Percentiles rank a stretch among this genome's conserved stretches.
Evolutionary conservation across 30 jellyfish, hydroid and myxozoan genomes (phyloP).

Genomic region (Aurelia sp.): DNA sequence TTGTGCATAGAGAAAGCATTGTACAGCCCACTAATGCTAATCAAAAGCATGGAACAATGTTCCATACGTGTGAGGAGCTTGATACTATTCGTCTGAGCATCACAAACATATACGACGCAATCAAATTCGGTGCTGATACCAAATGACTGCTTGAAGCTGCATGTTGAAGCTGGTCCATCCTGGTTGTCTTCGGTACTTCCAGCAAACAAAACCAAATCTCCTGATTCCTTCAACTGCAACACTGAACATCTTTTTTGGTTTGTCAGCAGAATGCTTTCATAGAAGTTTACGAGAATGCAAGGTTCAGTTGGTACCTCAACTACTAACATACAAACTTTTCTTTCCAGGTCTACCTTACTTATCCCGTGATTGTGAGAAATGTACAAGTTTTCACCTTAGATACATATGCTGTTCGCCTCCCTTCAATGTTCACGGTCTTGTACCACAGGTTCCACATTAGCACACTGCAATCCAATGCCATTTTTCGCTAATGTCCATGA

Average conservation of each 20-base stretch:
- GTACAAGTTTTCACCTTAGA: slow-evolving; percentile 3
- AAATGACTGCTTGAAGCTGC: slow-evolving; percentile 54
- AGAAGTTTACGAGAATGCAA: slow-evolving; percentile 26
- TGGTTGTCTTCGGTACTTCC: slow-evolving; percentile 44
- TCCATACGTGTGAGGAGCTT: slow-evolving; percentile 33
- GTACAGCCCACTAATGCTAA: slow-evolving; percentile 26
- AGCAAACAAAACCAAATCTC: slow-evolving; percentile 33
- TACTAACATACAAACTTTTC: slow-evolving; percentile 11
- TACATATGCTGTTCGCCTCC: no score
- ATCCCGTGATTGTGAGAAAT: slow-evolving; percentile 20
- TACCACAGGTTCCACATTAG: no score
- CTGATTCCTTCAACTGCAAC: slow-evolving; percentile 40
- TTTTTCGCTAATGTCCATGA: slow-evolving; percentile 36
- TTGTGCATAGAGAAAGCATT: slow-evolving; percentile 31
- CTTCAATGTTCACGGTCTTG: no score
- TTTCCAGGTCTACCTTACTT: slow-evolving; percentile 36
- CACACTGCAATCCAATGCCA: slow-evolving; percentile 43
- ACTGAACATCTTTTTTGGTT: slow-evolving; percentile 32
- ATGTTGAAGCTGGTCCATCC: slow-evolving; percentile 40
- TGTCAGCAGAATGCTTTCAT: slow-evolving; percentile 34
- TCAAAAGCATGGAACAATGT: slow-evolving; percentile 34
- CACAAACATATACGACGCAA: no score
- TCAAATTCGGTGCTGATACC: no score
- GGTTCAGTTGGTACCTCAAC: slow-evolving; percentile 59
- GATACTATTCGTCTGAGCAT: no score